Evolutionary conservation across 1,140 invertebrate genomes (phyloP).

Genomic region (Augochlora pura): DNA sequence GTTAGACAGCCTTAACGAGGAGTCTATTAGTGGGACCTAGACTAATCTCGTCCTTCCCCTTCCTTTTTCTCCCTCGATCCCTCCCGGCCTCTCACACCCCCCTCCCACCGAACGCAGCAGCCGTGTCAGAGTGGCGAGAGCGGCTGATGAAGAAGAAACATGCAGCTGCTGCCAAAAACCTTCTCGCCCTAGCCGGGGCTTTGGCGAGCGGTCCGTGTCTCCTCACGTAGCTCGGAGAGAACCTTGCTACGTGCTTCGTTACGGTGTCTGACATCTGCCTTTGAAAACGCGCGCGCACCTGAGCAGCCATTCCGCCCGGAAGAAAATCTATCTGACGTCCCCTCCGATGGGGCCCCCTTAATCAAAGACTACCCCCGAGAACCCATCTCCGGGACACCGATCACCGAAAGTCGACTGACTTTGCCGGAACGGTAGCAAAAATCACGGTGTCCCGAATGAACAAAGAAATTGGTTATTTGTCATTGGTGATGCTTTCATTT

Average conservation of each 20-base stretch:
- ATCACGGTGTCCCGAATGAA: no score
- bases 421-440: no score
- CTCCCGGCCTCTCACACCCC: not conserved
- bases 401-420: no score
- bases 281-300: not conserved
- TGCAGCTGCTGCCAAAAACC: slow-evolving; percentile 14
- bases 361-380: no score
- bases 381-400: no score
- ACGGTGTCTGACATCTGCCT: not conserved
- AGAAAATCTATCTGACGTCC: not conserved
- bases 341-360: no score
- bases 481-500: no score
- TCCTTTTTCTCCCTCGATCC: not conserved
- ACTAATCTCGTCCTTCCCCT: not conserved
- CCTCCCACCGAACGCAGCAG: not conserved
- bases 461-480: no score
- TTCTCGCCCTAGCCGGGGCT: not conserved
- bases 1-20: not conserved
- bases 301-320: not conserved
- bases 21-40: not conserved
- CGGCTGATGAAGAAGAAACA: slow-evolving; percentile 3
- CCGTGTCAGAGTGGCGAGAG: not conserved
- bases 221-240: not conserved
- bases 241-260: not conserved
- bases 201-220: not conserved